These are phyloP conservation scores for Sternarchorhynchus goeldii DNA, from an alignment of 2,797 vertebrate genomes.

Conservation along the genomic window DNA sequence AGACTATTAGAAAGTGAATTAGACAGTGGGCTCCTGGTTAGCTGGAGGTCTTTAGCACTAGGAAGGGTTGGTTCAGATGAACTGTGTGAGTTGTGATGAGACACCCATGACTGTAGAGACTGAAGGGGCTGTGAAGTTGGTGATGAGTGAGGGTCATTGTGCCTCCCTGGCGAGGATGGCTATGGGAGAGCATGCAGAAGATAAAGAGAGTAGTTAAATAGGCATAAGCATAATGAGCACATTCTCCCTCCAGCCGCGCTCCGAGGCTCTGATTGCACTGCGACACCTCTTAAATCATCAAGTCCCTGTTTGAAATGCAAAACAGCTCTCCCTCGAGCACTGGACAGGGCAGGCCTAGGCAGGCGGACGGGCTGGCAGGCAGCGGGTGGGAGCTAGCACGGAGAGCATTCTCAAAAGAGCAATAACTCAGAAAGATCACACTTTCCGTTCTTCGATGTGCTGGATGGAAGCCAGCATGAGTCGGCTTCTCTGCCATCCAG, in stretches of 20 bases:
- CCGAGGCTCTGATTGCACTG: constrained; percentile 53
- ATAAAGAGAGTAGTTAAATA: constrained; percentile 46
- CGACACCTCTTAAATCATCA: constrained; percentile 64
- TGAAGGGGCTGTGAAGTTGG: neutral
- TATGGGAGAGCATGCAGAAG: constrained; percentile 48
- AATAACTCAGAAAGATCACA: constrained; percentile 36
- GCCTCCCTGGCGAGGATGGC: neutral
- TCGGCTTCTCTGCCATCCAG: neutral
- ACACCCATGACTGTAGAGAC: constrained; percentile 1
- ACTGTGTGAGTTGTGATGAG: neutral
- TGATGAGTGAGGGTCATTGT: constrained; percentile 13
- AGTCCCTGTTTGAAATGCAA: constrained; percentile 62
- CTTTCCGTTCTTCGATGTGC: constrained; percentile 27
- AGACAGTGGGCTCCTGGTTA: neutral
- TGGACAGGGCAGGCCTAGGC: constrained; percentile 43
- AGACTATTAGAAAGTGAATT: neutral
- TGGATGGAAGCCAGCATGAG: constrained; percentile 9
- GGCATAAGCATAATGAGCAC: constrained; percentile 19
- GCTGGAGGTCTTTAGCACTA: constrained; percentile 3
- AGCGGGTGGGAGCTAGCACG: constrained; percentile 21
- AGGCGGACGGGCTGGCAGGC: constrained; percentile 39
- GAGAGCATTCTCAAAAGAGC: constrained; percentile 54
- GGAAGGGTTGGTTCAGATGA: constrained; percentile 5
- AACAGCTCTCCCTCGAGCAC: constrained; percentile 42
- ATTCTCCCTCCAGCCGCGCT: constrained; percentile 37